phyloP scores from a whole-genome alignment of 2,888 invertebrate species.

The Empis stercorea region DNA sequence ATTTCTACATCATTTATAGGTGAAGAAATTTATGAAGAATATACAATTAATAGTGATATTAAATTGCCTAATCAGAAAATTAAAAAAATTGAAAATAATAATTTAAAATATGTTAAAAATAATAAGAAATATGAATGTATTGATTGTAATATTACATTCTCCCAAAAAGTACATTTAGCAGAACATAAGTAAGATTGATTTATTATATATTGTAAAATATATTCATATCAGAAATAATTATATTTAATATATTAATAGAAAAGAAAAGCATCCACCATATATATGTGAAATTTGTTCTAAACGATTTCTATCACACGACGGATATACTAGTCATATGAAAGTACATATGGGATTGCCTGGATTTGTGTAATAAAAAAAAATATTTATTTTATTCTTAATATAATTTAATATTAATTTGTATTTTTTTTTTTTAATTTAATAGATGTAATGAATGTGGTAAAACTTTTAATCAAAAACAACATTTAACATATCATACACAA shows the following conservation, averaged over 20 bases:
- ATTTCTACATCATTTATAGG: no score
- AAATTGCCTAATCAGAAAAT: no score
- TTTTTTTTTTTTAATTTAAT: conserved; percentile 7
- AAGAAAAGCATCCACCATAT: conserved; percentile 5
- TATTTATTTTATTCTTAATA: no score
- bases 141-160: conserved; percentile 7
- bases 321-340: conserved; percentile 18
- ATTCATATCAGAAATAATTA: no score
- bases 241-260: background rate
- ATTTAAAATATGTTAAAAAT: no score
- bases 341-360: conserved; percentile 18
- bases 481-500: conserved; percentile 20
- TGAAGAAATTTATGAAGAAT: no score
- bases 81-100: no score
- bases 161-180: conserved; percentile 5
- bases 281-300: conserved; percentile 16
- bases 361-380: conserved; percentile 15
- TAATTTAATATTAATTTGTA: no score
- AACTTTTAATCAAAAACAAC: conserved; percentile 21
- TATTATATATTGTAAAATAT: background rate
- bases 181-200: conserved; percentile 7
- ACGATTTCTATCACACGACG: conserved; percentile 15
- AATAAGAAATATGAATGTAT: background rate
- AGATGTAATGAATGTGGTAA: conserved; percentile 20
- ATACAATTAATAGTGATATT: no score